Percentiles rank a stretch among this genome's conserved stretches.
These are phyloP conservation scores for Bombyx huttoni DNA, from an alignment of 2,888 invertebrate species.

Conservation along the genomic window DNA sequence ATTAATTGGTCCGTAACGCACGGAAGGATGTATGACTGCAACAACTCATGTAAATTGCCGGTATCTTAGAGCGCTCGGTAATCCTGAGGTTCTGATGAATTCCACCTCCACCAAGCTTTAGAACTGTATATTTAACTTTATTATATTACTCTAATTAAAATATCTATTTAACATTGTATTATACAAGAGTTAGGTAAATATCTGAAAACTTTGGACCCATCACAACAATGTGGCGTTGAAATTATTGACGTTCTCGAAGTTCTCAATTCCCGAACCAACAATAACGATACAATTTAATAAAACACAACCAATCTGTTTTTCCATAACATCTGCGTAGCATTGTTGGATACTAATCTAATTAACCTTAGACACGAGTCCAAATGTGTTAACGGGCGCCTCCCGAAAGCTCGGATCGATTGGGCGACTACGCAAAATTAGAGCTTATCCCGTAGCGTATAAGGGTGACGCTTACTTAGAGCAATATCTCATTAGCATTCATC, in stretches of 20 bases:
- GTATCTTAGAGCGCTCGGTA: slow-evolving; percentile 18
- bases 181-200: not conserved
- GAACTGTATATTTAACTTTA: not conserved
- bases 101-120: not conserved
- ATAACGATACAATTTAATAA: slow-evolving; percentile 8
- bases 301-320: slow-evolving; percentile 32
- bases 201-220: not conserved
- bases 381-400: slow-evolving; percentile 64
- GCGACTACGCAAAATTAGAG: slow-evolving; percentile 24
- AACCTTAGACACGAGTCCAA: slow-evolving; percentile 68
- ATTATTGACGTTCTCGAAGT: not conserved
- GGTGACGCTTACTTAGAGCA: slow-evolving; percentile 29
- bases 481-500: slow-evolving; percentile 66
- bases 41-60: slow-evolving; percentile 64
- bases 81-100: not conserved
- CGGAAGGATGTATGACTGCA: slow-evolving; percentile 63
- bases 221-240: not conserved
- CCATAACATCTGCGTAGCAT: slow-evolving; percentile 41
- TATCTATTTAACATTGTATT: not conserved
- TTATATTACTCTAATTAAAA: not conserved
- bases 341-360: slow-evolving; percentile 66
- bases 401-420: slow-evolving; percentile 29
- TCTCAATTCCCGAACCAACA: not conserved
- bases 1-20: slow-evolving; percentile 63
- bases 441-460: slow-evolving; percentile 32